Percentiles rank a stretch among this genome's conserved stretches.
Conservation (phyloP, 2,113 vertebrate species). For the Chlamydotis undulata region DNA sequence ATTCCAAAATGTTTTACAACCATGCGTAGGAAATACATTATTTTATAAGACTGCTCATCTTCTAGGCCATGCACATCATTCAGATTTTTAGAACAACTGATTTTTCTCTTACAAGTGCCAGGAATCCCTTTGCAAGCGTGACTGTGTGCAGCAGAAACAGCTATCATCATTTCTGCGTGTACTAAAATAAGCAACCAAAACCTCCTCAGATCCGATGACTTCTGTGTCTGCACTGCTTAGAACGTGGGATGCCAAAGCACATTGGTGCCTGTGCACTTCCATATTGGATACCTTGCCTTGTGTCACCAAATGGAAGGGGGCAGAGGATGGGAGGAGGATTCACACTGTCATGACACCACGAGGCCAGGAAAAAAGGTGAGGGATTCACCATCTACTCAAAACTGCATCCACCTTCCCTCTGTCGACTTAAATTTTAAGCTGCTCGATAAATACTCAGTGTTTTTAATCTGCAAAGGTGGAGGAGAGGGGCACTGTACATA, state of each 20-base stretch:
- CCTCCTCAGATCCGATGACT: neutral
- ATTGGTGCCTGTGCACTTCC: neutral
- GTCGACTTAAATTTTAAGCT: neutral
- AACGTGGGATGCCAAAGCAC: neutral
- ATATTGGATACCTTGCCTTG: neutral
- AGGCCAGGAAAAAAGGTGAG: neutral
- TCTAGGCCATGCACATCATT: neutral
- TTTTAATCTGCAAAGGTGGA: neutral
- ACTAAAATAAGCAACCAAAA: neutral
- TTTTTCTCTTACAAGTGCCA: neutral
- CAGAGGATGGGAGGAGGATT: neutral
- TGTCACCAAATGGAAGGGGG: neutral
- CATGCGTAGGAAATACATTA: neutral
- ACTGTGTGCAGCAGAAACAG: neutral
- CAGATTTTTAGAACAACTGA: neutral
- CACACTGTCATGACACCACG: neutral
- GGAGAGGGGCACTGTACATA: neutral
- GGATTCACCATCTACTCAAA: neutral
- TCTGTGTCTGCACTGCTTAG: neutral
- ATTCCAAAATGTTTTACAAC: neutral
- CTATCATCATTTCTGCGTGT: neutral
- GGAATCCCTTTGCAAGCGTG: neutral
- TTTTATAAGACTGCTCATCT: neutral
- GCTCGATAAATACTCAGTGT: neutral
- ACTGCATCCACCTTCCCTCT: neutral